Percentiles rank a stretch among this genome's conserved stretches.
phyloP scores from a whole-genome alignment of 1,140 invertebrate genomes.

The Radopholus similis region DNA sequence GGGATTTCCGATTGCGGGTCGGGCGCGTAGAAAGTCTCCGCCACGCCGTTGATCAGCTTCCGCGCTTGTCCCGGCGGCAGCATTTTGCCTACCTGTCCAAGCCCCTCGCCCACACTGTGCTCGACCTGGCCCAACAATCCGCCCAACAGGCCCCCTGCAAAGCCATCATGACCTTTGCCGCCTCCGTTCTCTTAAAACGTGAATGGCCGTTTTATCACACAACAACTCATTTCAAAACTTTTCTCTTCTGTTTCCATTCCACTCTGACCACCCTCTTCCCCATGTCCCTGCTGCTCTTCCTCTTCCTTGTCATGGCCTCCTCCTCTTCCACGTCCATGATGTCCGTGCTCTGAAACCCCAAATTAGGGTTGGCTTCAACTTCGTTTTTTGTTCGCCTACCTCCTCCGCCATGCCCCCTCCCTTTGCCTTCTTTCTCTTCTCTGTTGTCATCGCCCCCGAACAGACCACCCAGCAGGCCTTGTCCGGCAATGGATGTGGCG shows the following conservation, averaged over 20 bases:
- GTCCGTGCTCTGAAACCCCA: not conserved
- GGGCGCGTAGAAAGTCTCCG: conserved; percentile 20
- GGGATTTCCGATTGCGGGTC: conserved; percentile 15
- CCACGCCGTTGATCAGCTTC: conserved; percentile 16
- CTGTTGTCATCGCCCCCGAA: not conserved
- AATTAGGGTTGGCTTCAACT: not conserved
- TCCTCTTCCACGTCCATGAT: not conserved
- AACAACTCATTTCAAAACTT: not conserved
- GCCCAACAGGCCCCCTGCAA: not conserved
- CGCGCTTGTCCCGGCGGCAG: too few relatives aligned
- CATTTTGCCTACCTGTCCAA: too few relatives aligned
- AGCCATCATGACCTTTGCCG: not conserved
- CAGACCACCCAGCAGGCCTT: not conserved
- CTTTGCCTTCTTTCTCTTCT: not conserved
- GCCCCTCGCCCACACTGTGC: not conserved
- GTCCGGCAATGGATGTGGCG: too few relatives aligned
- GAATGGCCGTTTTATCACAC: too few relatives aligned
- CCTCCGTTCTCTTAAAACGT: not conserved
- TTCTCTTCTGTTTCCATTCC: not conserved
- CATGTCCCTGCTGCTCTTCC: not conserved
- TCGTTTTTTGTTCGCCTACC: not conserved
- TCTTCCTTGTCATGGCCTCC: not conserved
- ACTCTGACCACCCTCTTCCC: not conserved
- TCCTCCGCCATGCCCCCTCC: not conserved
- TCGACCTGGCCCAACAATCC: not conserved